Conservation (phyloP, 1,140 invertebrate species). For the Drosophila arawakana region DNA sequence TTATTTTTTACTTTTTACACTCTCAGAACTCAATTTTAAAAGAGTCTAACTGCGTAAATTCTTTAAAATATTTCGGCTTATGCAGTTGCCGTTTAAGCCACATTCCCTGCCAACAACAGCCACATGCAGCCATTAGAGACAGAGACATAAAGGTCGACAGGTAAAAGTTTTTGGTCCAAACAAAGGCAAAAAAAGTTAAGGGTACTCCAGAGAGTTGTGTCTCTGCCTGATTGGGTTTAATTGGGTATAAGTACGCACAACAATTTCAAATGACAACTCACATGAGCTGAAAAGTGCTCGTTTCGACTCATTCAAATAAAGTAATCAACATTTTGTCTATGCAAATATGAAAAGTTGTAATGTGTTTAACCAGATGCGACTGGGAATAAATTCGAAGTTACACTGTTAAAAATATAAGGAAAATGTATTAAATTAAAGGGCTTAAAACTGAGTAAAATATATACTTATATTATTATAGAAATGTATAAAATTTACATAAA, state of each 20-base stretch:
- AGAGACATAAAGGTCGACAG: neutral
- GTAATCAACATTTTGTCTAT: constrained; percentile 14
- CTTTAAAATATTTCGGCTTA: neutral
- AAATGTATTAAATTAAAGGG: neutral
- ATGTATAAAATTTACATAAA: neutral
- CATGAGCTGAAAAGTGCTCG: neutral
- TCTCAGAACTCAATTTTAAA: no score
- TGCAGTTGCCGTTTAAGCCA: neutral
- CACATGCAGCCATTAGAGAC: constrained; percentile 7
- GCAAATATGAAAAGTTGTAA: constrained; percentile 14
- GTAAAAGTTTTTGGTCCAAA: constrained; percentile 14
- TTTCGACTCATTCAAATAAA: constrained; percentile 4
- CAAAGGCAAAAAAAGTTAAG: constrained; percentile 5
- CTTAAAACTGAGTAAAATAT: no score
- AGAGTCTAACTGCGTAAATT: no score
- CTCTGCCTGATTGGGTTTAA: constrained; percentile 62
- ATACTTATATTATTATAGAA: neutral
- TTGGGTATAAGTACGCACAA: constrained; percentile 49
- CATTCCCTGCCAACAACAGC: neutral
- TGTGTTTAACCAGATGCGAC: constrained; percentile 13
- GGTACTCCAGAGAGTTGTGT: constrained; percentile 18
- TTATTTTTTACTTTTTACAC: no score
- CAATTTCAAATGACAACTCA: neutral
- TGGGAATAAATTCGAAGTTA: constrained; percentile 10
- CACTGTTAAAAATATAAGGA: neutral